Conservation (phyloP, 2,888 invertebrate species). For the Nomada ferruginata region DNA sequence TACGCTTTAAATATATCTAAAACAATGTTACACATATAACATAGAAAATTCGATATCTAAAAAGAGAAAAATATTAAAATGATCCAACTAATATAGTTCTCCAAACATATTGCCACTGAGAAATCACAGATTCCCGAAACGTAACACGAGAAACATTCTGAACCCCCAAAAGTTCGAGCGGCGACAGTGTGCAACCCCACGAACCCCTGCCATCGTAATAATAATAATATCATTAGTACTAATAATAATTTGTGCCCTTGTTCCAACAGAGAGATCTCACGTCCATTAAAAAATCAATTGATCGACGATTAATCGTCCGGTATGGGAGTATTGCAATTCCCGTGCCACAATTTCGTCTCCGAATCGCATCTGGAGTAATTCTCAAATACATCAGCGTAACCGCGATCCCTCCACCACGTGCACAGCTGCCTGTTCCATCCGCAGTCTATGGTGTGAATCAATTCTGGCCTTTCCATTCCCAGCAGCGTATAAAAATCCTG, state of each 20-base stretch:
- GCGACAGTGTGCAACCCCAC: constrained; percentile 34
- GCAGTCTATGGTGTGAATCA: constrained; percentile 91
- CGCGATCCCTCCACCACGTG: constrained; percentile 92
- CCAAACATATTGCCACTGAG: constrained; percentile 36
- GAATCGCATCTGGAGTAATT: constrained; percentile 89
- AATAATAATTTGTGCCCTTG: neutral
- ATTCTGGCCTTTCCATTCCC: constrained; percentile 88
- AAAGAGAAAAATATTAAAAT: constrained; percentile 12
- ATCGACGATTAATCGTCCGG: constrained; percentile 82
- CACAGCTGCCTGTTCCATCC: constrained; percentile 93
- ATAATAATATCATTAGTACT: constrained; percentile 18
- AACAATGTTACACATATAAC: constrained; percentile 26
- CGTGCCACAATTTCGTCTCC: constrained; percentile 89
- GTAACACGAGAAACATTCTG: constrained; percentile 12
- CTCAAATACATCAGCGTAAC: constrained; percentile 90
- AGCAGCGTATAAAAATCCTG: constrained; percentile 92
- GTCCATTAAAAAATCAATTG: neutral
- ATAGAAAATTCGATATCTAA: constrained; percentile 17
- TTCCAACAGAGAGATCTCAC: constrained; percentile 26
- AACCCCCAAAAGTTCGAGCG: constrained; percentile 16
- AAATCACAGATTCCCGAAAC: constrained; percentile 41
- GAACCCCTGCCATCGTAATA: constrained; percentile 29
- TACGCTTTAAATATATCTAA: constrained; percentile 18
- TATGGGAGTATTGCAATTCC: constrained; percentile 90
- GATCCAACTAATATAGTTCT: neutral